These are phyloP conservation scores for Oscheius onirici DNA, from an alignment of 2,888 invertebrate species.

Conservation along the genomic window DNA sequence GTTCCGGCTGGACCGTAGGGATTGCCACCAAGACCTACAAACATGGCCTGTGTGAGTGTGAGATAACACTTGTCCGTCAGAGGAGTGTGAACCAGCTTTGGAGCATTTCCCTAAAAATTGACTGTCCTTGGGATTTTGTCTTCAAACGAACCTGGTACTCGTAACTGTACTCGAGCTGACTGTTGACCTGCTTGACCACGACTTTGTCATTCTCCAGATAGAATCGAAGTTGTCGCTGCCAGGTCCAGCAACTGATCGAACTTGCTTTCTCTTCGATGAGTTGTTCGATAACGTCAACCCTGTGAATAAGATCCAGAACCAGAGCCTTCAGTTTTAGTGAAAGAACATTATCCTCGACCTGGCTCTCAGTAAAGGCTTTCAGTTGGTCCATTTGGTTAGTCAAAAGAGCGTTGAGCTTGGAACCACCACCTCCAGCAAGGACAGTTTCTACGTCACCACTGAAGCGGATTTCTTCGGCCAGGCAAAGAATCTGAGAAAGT, in stretches of 20 bases:
- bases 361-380: constrained; percentile 21
- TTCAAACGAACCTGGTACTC: constrained; percentile 82
- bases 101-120: constrained; percentile 84
- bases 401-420: neutral
- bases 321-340: constrained; percentile 89
- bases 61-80: constrained; percentile 97
- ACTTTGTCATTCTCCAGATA: constrained; percentile 73
- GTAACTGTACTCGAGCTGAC: constrained; percentile 93
- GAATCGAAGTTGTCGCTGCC: constrained; percentile 89
- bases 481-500: constrained; percentile 79
- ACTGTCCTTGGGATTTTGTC: no score
- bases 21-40: constrained; percentile 95
- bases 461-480: constrained; percentile 86
- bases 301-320: constrained; percentile 91
- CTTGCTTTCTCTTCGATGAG: constrained; percentile 79
- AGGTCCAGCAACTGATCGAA: constrained; percentile 81
- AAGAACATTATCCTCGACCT: constrained; percentile 74
- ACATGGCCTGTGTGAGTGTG: constrained; percentile 93
- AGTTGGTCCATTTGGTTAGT: constrained; percentile 17
- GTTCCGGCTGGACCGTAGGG: constrained; percentile 99
- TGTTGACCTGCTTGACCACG: constrained; percentile 87
- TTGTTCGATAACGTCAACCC: constrained; percentile 83
- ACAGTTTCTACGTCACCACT: constrained; percentile 82
- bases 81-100: constrained; percentile 92
- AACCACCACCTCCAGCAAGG: constrained; percentile 72